phyloP scores from a whole-genome alignment of 2,888 invertebrate species.

The Stenchaetothrips biformis region DNA sequence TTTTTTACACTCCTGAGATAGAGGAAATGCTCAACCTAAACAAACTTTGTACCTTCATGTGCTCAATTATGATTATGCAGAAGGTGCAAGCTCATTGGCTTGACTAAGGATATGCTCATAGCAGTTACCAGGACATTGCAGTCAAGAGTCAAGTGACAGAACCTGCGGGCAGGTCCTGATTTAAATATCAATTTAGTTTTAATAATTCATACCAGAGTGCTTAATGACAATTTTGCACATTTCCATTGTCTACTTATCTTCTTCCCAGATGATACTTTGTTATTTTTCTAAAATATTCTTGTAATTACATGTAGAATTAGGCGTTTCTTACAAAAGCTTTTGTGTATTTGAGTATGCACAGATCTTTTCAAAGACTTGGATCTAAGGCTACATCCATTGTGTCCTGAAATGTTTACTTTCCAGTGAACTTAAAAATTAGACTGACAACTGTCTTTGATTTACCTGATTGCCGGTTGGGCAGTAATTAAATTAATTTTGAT shows the following conservation, averaged over 20 bases:
- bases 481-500: no score
- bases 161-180: slow-evolving; percentile 12
- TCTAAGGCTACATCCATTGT: no score
- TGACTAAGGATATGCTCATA: not conserved
- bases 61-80: not conserved
- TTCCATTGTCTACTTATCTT: slow-evolving; percentile 5
- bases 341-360: not conserved
- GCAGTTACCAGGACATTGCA: not conserved
- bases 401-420: no score
- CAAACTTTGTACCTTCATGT: not conserved
- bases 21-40: not conserved
- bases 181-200: not conserved
- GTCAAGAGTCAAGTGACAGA: not conserved
- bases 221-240: slow-evolving; percentile 4
- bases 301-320: not conserved
- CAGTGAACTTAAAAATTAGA: no score
- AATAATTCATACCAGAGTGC: not conserved
- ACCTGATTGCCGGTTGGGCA: no score
- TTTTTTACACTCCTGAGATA: not conserved
- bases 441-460: no score
- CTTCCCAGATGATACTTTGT: not conserved
- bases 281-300: slow-evolving; percentile 1
- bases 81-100: not conserved
- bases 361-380: not conserved
- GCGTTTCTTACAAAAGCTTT: not conserved